Evolutionary conservation across 2,113 vertebrate species (phyloP), one percentile per base, ranked within the genome.

Genomic region (Peromyscus californicus): DNA sequence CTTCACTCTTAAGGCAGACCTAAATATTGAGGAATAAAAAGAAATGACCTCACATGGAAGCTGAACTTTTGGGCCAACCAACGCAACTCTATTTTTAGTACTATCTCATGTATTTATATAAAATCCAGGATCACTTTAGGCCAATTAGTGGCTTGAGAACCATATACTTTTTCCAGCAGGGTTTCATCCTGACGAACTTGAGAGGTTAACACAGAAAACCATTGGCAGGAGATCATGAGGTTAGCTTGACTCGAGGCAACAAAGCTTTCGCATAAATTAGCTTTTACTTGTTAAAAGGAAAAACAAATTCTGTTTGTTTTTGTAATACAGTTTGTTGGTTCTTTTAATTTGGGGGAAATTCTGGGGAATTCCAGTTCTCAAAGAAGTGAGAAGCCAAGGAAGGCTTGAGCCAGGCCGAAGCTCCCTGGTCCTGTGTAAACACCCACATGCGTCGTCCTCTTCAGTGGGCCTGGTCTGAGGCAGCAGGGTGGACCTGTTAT

Each of bases 141-240:
- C 93, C 97, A 97, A 97, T 98, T 97, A 97, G 98, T 97, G 97
- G 97, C 97, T 98, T 97, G 83, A 95, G 94, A 96, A 97, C 65
- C 91, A 94, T 97, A 94, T 94, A 97, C 93, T 97, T 98, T 98
- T 93, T 42, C 96, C 74, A 97, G 90, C 86, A 91, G 96, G 70
- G 72, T 93, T 97, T 97, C 94, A 98, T 76, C 96, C 94, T 96
- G 89, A 93, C n/a, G 63, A 97, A 89, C 96, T 93, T 83, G 90
- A 97, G 93, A 87, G 95, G 75, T 48, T 96, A 51, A 24, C 51
- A 72, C 94, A 93, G 97, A 82, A 83, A 94, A 83, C 13, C 1
- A 21, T 91, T 98, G 98, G 98, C 97, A 96, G 19, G 3, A 45
- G 83, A 63, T 21, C 48, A 59, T 16, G 63, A 0, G 4, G 21